These are phyloP conservation scores for Muntiacus muntjak DNA, from an alignment of 2,113 vertebrate species.

Conservation along the genomic window DNA sequence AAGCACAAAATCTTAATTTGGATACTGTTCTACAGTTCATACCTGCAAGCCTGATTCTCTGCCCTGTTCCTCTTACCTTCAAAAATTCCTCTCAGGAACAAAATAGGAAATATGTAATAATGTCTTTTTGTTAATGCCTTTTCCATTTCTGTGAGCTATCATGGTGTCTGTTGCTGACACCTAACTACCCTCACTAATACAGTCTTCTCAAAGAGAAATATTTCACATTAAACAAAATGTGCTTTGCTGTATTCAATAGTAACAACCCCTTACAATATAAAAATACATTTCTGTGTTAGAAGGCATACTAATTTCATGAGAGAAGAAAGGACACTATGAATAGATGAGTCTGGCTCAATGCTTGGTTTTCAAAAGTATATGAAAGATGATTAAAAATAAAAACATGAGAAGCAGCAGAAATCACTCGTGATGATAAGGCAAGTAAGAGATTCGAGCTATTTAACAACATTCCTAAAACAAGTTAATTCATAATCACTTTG, in stretches of 20 bases:
- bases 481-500: background rate
- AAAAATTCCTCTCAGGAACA: background rate
- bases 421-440: background rate
- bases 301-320: background rate
- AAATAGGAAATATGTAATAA: background rate
- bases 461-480: background rate
- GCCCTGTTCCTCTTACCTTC: background rate
- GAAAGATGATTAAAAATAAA: background rate
- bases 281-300: background rate
- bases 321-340: background rate
- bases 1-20: background rate
- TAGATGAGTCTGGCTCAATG: background rate
- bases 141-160: background rate
- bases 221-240: background rate
- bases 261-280: background rate
- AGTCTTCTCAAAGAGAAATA: background rate
- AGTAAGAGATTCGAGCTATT: background rate
- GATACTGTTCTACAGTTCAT: background rate
- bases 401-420: background rate
- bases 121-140: background rate
- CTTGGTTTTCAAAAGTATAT: background rate
- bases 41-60: background rate
- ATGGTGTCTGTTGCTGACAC: background rate
- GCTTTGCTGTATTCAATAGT: background rate
- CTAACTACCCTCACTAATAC: background rate